Base-by-base conservation (phyloP, 2,113 vertebrate species). In the Embiotoca jacksoni region DNA sequence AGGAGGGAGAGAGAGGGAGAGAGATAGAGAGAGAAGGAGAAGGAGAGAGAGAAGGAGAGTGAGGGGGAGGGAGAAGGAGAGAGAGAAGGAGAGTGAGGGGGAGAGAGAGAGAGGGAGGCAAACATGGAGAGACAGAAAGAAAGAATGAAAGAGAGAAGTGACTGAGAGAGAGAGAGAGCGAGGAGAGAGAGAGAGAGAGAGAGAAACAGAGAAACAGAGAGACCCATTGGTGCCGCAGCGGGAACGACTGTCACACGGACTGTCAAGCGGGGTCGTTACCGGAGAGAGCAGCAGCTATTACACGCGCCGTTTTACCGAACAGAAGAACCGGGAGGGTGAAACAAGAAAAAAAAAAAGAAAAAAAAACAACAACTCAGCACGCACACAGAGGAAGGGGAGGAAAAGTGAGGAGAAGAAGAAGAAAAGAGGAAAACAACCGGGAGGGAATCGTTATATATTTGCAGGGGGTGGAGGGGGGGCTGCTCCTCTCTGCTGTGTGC, bases 181-280 rank as follows among this genome's bases (percentile, higher is more conserved):
- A 58, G 61, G 49, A 5, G 57, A 57, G 58, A 46, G 66, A 73
- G 41, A 54, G 65, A 47, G 70, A 50, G 52, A 58, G 65, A 15
- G 50, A 14, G 73, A 39, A 59, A 64, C 61, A 47, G 49, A 44
- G 50, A 35, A 52, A 50, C 69, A 49, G 69, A 56, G 61, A 39
- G 83, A 55, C 14, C 14, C 56, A 33, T 64, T 54, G 86, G 85
- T 83, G 90, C 85, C 58, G 89, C 92, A 92, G 89, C 86, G 86
- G 91, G 90, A 90, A 86, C 68, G 80, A 85, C 80, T 64, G 89
- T 91, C 85, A 82, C 83, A 83, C 83, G 67, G 87, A 88, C 85
- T 60, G 78, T 88, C 73, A 84, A 23, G 83, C 76, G 81, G 80
- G 87, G 84, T 89, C 83, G 63, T 66, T 55, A 61, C 70, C 61